Percentiles rank a stretch among this genome's conserved stretches.
Evolutionary conservation across 2,797 vertebrate species (phyloP).

Genomic region (Spinus pinus): DNA sequence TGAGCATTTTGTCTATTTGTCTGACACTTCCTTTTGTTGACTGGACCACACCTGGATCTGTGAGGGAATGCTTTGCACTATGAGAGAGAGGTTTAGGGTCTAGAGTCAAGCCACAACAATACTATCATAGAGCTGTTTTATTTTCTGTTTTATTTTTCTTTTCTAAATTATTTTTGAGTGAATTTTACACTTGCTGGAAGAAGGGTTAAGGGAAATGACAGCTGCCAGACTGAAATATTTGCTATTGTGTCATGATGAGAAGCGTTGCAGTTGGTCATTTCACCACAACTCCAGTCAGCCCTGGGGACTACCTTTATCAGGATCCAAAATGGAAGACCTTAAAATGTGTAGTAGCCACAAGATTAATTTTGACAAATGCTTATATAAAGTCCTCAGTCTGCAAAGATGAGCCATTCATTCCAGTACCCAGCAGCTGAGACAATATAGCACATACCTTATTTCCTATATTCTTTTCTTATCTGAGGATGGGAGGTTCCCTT

Average conservation of each 20-base stretch:
- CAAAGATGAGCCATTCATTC: neutral
- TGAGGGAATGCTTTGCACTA: neutral
- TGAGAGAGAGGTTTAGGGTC: neutral
- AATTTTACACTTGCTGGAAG: neutral
- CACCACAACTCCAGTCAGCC: neutral
- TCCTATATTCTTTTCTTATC: neutral
- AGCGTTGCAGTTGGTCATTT: neutral
- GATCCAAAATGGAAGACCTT: neutral
- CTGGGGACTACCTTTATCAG: neutral
- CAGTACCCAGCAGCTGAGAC: neutral
- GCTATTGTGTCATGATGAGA: neutral
- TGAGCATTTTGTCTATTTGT: neutral
- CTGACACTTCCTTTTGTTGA: neutral
- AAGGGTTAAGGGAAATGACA: neutral
- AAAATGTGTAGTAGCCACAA: neutral
- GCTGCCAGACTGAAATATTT: neutral
- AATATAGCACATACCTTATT: neutral
- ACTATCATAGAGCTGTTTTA: neutral
- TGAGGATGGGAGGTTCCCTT: neutral
- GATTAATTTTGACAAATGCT: neutral
- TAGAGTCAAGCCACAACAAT: neutral
- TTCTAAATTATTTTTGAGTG: neutral
- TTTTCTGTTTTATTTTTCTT: neutral
- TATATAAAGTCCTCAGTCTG: neutral
- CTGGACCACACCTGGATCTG: neutral